Base-by-base conservation (phyloP, 1,140 invertebrate species). In the Drosophila tristis region DNA sequence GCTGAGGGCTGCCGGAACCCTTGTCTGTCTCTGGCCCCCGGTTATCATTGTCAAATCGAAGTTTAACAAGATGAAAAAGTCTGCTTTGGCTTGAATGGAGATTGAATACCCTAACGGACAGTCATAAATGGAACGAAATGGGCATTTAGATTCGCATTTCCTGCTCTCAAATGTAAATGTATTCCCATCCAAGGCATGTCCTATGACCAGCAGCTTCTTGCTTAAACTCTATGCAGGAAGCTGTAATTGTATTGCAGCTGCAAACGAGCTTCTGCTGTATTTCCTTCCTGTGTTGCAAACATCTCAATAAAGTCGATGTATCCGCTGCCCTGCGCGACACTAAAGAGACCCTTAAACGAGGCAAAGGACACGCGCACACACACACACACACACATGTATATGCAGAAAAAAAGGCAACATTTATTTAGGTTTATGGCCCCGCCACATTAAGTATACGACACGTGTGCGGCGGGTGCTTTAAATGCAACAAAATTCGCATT, bases 1-100 rank as follows among this genome's bases (percentile, higher is more conserved):
- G 74, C 71, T 64, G 29, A 45, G 59, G 49, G 51, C 42, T 35
- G n/a, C 35, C 3, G 35, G 16, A 73, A 77, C 72, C 74, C 75
- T 73, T 62, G 66, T 82, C 70, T 75, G 51, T 26, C 29, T 42
- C 51, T 56, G 44, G 45, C 39, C 65, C 65, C 47, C 55, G 57
- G 48, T 72, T 82, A 82, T 82, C 78, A 74, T 74, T 82, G 70
- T 72, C 84, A 81, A 82, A 78, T 89, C 75, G 74, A 72, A 62
- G 66, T 57, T 87, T 81, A 75, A 74, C 66, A 48, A 39, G 44
- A 31, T 13, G n/a, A 16, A 48, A 29, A 25, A 49, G 15, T 35
- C 8, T 9, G n/a, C 13, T 2, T 29, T 68, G 51, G 9, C 45
- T 48, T 15, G 7, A 39, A 23, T 54, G 31, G 26, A 53, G 39